A percentile compares a stretch with the other conserved stretches of the same genome.
phyloP scores from a whole-genome alignment of 2,113 vertebrate genomes.

The Oreocharis arfaki region DNA sequence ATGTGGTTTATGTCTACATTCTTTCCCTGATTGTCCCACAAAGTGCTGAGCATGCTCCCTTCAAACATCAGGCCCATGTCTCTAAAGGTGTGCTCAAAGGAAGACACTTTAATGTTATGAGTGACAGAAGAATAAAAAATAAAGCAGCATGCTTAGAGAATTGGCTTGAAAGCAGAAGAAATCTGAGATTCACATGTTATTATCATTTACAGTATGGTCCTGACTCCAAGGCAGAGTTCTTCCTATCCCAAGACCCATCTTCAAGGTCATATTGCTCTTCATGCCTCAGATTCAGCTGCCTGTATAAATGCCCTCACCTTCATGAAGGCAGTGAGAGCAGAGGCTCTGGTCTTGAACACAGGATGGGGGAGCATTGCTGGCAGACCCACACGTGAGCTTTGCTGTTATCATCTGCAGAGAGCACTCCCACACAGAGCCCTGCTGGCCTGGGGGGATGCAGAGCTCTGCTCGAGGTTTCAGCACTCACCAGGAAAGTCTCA shows the following conservation, averaged over 20 bases:
- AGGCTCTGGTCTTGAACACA: neutral
- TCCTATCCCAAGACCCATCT: neutral
- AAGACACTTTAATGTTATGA: neutral
- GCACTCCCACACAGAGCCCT: neutral
- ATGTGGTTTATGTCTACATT: neutral
- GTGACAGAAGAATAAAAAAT: neutral
- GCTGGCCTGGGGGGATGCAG: neutral
- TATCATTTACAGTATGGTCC: neutral
- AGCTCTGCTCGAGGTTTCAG: neutral
- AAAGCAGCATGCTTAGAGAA: neutral
- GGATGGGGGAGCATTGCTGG: neutral
- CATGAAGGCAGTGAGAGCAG: neutral
- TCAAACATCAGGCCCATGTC: neutral
- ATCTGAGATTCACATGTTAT: rapidly evolving
- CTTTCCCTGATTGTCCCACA: neutral
- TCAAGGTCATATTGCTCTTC: neutral
- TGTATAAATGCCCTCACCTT: neutral
- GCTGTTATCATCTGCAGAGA: neutral
- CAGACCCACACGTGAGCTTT: neutral
- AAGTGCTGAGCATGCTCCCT: neutral
- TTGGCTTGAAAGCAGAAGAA: neutral
- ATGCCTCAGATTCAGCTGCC: neutral
- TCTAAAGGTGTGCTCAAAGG: neutral
- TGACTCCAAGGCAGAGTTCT: neutral
- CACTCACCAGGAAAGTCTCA: neutral